Conservation (phyloP, 2,797 vertebrate genomes). For the Valencia hispanica region DNA sequence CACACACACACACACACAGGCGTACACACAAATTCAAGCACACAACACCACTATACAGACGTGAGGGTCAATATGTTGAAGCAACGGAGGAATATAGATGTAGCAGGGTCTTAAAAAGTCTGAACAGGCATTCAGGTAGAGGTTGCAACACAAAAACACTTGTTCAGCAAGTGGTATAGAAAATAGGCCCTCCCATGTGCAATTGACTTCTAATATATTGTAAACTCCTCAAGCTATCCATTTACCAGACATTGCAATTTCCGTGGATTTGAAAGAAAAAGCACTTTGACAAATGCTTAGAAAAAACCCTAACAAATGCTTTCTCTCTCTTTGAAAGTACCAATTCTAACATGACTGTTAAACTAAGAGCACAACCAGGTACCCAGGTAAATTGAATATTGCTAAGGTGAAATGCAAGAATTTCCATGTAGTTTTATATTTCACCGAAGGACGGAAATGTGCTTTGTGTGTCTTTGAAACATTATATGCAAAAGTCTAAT, state of each 20-base stretch:
- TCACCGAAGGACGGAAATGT: not conserved
- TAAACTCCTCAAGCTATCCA: conserved; percentile 74
- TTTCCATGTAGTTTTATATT: conserved; percentile 35
- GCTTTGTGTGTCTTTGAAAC: not conserved
- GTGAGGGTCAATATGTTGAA: conserved; percentile 48
- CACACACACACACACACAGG: not conserved
- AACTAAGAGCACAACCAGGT: conserved; percentile 48
- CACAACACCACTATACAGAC: conserved; percentile 25
- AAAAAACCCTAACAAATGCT: conserved; percentile 53
- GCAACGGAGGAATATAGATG: conserved; percentile 64
- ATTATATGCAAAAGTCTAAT: not conserved
- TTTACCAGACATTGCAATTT: conserved; percentile 75
- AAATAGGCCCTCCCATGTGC: conserved; percentile 76
- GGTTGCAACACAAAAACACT: conserved; percentile 47
- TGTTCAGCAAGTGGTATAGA: conserved; percentile 69
- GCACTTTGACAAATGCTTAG: conserved; percentile 68
- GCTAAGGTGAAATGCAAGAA: conserved; percentile 61
- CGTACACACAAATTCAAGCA: too few relatives aligned
- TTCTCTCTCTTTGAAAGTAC: conserved; percentile 48
- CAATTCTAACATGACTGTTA: conserved; percentile 59
- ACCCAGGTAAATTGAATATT: conserved; percentile 38
- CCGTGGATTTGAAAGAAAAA: conserved; percentile 70
- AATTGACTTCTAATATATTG: conserved; percentile 80
- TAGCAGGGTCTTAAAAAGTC: conserved; percentile 29
- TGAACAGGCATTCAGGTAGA: conserved; percentile 16